Percentiles rank a stretch among this genome's conserved stretches.
These are phyloP conservation scores for Stichopus chloronotus DNA, from an alignment of 35 echinoderm and acorn worm genomes.

Conservation along the genomic window DNA sequence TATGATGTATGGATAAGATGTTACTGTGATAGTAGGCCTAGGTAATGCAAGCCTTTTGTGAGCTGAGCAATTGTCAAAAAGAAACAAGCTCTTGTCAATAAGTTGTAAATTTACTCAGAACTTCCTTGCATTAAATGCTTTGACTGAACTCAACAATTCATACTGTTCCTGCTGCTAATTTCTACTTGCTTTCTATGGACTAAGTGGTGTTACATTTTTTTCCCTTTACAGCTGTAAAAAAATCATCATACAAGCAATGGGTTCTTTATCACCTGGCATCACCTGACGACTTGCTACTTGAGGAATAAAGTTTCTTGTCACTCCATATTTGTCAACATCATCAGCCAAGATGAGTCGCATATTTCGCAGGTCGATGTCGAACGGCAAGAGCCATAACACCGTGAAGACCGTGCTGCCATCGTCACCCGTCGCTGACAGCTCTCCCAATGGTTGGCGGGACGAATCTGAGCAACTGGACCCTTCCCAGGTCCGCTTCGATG, in stretches of 20 bases:
- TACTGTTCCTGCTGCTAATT: no score
- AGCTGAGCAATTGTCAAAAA: no score
- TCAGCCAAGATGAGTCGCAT: conserved; percentile 42
- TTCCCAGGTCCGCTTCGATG: conserved; percentile 65
- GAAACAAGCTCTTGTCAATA: no score
- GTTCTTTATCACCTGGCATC: conserved; percentile 20
- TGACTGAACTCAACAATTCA: no score
- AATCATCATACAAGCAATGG: not conserved
- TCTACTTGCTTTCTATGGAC: no score
- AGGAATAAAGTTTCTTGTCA: not conserved
- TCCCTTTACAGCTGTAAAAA: no score
- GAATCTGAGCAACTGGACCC: conserved; percentile 12
- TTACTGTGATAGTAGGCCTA: no score
- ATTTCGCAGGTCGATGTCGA: conserved; percentile 29
- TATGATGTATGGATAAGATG: no score
- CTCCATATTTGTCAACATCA: not conserved
- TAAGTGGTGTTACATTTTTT: no score
- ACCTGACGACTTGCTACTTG: not conserved
- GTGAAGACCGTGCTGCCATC: not conserved
- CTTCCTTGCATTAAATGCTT: no score
- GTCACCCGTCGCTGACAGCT: not conserved
- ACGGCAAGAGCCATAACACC: conserved; percentile 26
- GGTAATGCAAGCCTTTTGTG: no score
- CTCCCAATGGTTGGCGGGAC: conserved; percentile 35
- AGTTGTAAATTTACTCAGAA: no score